These are phyloP conservation scores for Hirtodrosophila duncani DNA, from an alignment of 2,888 invertebrate species.

Conservation along the genomic window DNA sequence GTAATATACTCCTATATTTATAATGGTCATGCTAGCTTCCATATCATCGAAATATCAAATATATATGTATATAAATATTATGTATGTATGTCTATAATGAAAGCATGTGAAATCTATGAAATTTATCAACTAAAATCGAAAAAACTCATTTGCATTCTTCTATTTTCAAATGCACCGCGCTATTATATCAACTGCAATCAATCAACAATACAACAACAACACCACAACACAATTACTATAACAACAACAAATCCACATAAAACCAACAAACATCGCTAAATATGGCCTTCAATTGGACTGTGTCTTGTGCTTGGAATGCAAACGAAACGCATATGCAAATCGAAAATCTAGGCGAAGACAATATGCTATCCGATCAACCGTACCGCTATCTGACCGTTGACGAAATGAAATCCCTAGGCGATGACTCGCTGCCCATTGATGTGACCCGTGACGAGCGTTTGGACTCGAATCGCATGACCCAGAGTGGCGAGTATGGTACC, in stretches of 20 bases:
- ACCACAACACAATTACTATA: conserved; percentile 32
- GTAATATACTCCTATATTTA: conserved; percentile 32
- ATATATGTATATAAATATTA: conserved; percentile 13
- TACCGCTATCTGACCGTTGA: conserved; percentile 96
- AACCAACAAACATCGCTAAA: conserved; percentile 45
- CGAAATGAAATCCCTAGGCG: conserved; percentile 96
- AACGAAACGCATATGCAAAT: conserved; percentile 44
- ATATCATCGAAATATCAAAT: conserved; percentile 18
- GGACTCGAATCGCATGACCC: conserved; percentile 83
- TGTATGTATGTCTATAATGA: conserved; percentile 1
- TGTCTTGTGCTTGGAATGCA: conserved; percentile 68
- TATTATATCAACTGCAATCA: conserved; percentile 57
- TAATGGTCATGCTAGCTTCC: conserved; percentile 36
- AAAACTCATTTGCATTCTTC: conserved; percentile 71
- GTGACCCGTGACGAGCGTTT: conserved; percentile 93
- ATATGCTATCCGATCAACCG: conserved; percentile 92
- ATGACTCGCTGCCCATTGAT: conserved; percentile 95
- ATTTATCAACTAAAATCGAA: conserved; percentile 59
- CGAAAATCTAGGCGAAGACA: conserved; percentile 87
- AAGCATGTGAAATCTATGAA: conserved; percentile 51
- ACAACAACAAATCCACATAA: conserved; percentile 21
- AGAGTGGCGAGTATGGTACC: conserved; percentile 77
- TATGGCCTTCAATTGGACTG: conserved; percentile 66
- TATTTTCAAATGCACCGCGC: conserved; percentile 71
- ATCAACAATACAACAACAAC: conserved; percentile 31